These are phyloP conservation scores for Gyps fulvus DNA, from an alignment of 2,113 vertebrate genomes.

Conservation along the genomic window DNA sequence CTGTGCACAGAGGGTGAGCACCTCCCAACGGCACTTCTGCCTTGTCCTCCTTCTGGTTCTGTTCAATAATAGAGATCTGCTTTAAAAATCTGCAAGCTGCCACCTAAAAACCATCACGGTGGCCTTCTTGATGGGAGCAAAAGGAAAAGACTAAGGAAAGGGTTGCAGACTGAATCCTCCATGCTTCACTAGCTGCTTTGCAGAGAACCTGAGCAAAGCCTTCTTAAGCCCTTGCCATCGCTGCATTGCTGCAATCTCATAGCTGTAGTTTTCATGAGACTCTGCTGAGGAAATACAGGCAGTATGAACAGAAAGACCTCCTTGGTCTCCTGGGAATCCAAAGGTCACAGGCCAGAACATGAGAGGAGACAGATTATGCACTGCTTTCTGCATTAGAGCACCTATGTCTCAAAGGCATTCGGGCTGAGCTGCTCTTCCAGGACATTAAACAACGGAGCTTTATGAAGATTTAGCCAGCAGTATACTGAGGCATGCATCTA, in stretches of 20 bases:
- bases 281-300: background rate
- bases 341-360: constrained; percentile 7
- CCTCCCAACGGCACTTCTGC: background rate
- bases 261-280: background rate
- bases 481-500: background rate
- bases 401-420: background rate
- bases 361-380: background rate
- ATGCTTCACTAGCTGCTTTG: background rate
- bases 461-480: background rate
- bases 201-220: background rate
- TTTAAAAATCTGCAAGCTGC: background rate
- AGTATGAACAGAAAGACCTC: background rate
- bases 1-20: background rate
- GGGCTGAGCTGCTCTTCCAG: background rate
- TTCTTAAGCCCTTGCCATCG: background rate
- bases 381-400: constrained; percentile 32
- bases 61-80: background rate
- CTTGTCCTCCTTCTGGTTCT: background rate
- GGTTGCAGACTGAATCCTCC: background rate
- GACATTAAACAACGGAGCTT: background rate
- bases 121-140: background rate
- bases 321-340: background rate
- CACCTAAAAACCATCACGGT: background rate
- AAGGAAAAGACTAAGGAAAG: background rate
- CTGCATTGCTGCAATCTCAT: background rate